Evolutionary conservation across 2,113 vertebrate species (phyloP), one percentile per base, ranked within the genome.

Genomic region (Epinephelus moara): DNA sequence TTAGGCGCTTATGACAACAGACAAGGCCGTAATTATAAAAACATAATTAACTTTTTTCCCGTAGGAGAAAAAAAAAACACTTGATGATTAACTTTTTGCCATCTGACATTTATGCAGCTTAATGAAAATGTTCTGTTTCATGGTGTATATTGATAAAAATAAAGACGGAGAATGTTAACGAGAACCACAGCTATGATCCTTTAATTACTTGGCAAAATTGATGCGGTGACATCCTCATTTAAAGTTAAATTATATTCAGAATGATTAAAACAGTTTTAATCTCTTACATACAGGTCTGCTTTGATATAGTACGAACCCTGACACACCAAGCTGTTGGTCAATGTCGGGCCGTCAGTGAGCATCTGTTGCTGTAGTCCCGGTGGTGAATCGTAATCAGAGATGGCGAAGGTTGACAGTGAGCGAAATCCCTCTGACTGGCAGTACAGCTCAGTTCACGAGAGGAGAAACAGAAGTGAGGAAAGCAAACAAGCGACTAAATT

Each of bases 11-110:
- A 69, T 61, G 66, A 78, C 72, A 61, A 62, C 33, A 63, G 37
- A 72, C 25, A 57, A 68, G 79, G 11, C n/a, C 12, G 3, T 67
- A 82, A 91, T 88, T 80, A 83, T 23, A 77, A 83, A 78, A 71
- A 17, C 57, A 56, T 77, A 80, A 88, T 86, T 76, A 59, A 19
- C 23, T 71, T 85, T 68, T 76, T 80, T 45, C 73, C 59, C 37
- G 55, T 72, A 70, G 77, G 60, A 78, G 73, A 72, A 55, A 78
- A 27, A 12, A 12, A 80, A 49, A 50, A 21, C 25, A 23, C 8
- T 52, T 25, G 3, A 52, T 71, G 60, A 85, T 87, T 75, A 64
- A 66, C 63, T 67, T 67, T 40, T 19, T 21, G 60, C 30, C 60
- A 37, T n/a, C 23, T 76, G 72, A 74, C 52, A 75, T 84, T 87